Base-by-base conservation (phyloP, 53 echinoderm and acorn worm species). In the Holothuria scabra region DNA sequence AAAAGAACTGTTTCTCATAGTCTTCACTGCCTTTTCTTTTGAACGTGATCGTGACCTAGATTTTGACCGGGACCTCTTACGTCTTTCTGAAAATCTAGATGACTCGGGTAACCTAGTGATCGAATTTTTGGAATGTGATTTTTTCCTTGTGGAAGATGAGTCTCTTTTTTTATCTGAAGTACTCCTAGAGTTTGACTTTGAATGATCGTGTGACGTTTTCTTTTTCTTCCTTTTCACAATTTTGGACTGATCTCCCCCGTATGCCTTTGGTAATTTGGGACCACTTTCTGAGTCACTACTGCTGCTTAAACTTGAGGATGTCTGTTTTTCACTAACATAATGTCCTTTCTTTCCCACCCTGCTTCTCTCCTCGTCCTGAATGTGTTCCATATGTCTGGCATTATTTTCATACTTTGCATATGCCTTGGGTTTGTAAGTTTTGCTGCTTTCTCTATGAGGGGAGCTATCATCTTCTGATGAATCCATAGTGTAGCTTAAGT, bases 341-440 rank as follows among this genome's bases (percentile, higher is more conserved):
- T 78, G 78, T 21, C 78, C 78, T 32, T 78, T 78, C 78, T 78
- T 78, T 58, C 78, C 78, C 11, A 78, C 78, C 9, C 78, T 24
- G n/a, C 25, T 56, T 28, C 78, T 78, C 58, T 78, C 78, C 52
- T 78, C 56, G 28, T 78, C 78, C 58, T 78, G 28, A 4, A 78
- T 78, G 3, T 29, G 59, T 32, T 78, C 78, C 78, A 78, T 78
- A 21, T 78, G 78, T 14, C 57, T 55, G 18, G 78, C 56, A 31
- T 78, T 57, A 32, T 78, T 78, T 29, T 78, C 78, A 58, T 78
- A 78, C 58, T 78, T 78, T 55, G 56, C 14, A 31, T 78, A 78
- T 28, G 78, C 78, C 7, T 58, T 56, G 7, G 78, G 78, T 78
- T 78, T 78, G 57, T 56, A 12, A 52, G 55, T 74, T 12, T 26